Conservation (phyloP, 1,140 invertebrate genomes). For the Macrobrachium nipponense region DNA sequence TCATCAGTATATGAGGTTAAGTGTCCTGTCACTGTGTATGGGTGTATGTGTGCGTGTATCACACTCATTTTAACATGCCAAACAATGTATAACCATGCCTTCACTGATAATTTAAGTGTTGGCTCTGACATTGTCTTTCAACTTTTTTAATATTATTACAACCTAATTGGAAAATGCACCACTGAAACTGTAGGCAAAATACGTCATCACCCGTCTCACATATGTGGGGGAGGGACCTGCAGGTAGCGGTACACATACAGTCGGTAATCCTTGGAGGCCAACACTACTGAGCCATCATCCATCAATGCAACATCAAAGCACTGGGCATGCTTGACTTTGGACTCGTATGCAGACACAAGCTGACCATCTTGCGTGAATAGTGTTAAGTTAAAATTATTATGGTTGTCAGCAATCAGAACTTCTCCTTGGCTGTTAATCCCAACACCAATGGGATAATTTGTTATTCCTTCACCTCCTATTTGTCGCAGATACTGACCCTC, state of each 20-base stretch:
- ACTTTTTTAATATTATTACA: constrained; percentile 23
- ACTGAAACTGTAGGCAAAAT: constrained; percentile 25
- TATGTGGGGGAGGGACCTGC: constrained; percentile 67
- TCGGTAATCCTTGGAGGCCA: constrained; percentile 98
- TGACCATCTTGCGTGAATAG: constrained; percentile 97
- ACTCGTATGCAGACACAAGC: constrained; percentile 95
- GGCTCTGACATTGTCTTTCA: constrained; percentile 38
- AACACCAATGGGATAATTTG: constrained; percentile 99
- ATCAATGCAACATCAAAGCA: constrained; percentile 99
- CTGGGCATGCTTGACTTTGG: constrained; percentile 99
- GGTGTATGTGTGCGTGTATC: neutral
- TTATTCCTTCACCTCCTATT: constrained; percentile 98
- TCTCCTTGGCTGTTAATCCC: constrained; percentile 97
- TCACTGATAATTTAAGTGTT: constrained; percentile 24
- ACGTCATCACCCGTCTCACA: constrained; percentile 35
- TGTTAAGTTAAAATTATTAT: constrained; percentile 99
- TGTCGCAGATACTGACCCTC: constrained; percentile 96
- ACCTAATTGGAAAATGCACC: constrained; percentile 34
- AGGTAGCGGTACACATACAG: constrained; percentile 99
- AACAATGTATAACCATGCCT: constrained; percentile 32
- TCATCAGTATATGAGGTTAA: constrained; percentile 36
- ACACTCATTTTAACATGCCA: constrained; percentile 30
- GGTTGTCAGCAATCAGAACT: constrained; percentile 98
- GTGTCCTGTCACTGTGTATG: constrained; percentile 36
- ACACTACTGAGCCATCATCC: constrained; percentile 98